Base-by-base conservation (phyloP, 1,140 invertebrate species). In the Tetramorium parvispinum region DNA sequence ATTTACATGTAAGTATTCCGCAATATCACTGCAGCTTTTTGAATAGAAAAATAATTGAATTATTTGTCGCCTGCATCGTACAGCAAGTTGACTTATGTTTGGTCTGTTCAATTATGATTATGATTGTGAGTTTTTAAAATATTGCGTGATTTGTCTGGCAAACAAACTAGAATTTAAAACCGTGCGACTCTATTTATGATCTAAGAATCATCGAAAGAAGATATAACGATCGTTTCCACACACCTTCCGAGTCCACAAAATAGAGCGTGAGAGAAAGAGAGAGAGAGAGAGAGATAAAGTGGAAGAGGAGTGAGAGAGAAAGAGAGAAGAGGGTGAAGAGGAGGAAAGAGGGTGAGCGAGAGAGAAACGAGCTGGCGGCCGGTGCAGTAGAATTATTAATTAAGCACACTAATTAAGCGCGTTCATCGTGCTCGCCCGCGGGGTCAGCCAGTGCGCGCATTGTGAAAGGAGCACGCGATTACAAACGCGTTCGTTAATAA, bases 401-500 rank as follows among this genome's bases (percentile, higher is more conserved):
- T 90, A 90, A 89, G 85, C 88, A 88, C 88, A 87, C 89, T 90
- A 90, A 90, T 90, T 90, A 90, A 89, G 89, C 88, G 88, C 88
- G 88, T 88, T 90, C 89, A 89, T 89, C 89, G 85, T 86, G 88
- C 85, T 87, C 73, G 78, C 89, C 88, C 73, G 85, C 89, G 89
- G 88, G 89, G 89, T 90, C 88, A 89, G 85, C 85, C 87, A 78
- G 79, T 81, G 88, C 87, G 91, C 61, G 77, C 77, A 86, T 61
- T 63, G 87, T 85, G 88, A 89, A 89, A 73, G 77, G 75, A 89
- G 81, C 79, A 86, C 87, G 90, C 88, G 89, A 91, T 91, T 88
- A 88, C 88, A 86, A 86, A 89, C 82, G 87, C 85, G 88, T 92
- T 92, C 89, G 85, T 91, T 91, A 91, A 92, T 92, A 91, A 91